phyloP scores from a whole-genome alignment of 1,140 invertebrate species.

The Neomicropteryx cornuta region DNA sequence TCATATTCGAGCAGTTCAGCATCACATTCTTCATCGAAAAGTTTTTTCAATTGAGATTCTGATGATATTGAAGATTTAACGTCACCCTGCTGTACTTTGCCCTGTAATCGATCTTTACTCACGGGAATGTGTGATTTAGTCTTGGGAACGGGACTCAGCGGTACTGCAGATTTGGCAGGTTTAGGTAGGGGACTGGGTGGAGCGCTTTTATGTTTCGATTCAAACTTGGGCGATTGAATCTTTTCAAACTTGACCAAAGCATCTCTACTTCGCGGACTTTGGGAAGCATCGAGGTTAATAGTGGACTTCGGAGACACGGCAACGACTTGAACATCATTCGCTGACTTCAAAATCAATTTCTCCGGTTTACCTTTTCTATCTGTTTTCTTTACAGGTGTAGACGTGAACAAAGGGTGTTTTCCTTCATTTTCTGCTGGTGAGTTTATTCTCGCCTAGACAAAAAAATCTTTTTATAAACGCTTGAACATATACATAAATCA shows the following conservation, averaged over 20 bases:
- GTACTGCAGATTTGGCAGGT: slow-evolving; percentile 12
- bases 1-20: slow-evolving; percentile 43
- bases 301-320: slow-evolving; percentile 29
- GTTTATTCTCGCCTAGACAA: slow-evolving; percentile 18
- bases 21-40: slow-evolving; percentile 30
- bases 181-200: slow-evolving; percentile 12
- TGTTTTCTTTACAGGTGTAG: slow-evolving; percentile 26
- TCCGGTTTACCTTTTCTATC: too few species aligned
- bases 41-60: slow-evolving; percentile 12
- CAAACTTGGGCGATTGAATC: not conserved
- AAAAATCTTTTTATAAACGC: slow-evolving; percentile 1
- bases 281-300: not conserved
- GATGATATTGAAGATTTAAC: too few species aligned
- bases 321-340: slow-evolving; percentile 25
- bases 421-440: slow-evolving; percentile 20
- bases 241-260: too few species aligned
- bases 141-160: slow-evolving; percentile 9
- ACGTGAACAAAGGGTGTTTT: slow-evolving; percentile 27
- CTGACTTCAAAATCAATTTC: slow-evolving; percentile 13
- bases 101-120: slow-evolving; percentile 14
- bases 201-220: slow-evolving; percentile 9
- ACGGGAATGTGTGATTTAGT: slow-evolving; percentile 16
- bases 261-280: not conserved
- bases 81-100: too few species aligned
- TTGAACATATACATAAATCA: slow-evolving; percentile 21